Evolutionary conservation across 37 sponge, comb jelly and placozoan species (phyloP).

Genomic region (Beroe ovata): DNA sequence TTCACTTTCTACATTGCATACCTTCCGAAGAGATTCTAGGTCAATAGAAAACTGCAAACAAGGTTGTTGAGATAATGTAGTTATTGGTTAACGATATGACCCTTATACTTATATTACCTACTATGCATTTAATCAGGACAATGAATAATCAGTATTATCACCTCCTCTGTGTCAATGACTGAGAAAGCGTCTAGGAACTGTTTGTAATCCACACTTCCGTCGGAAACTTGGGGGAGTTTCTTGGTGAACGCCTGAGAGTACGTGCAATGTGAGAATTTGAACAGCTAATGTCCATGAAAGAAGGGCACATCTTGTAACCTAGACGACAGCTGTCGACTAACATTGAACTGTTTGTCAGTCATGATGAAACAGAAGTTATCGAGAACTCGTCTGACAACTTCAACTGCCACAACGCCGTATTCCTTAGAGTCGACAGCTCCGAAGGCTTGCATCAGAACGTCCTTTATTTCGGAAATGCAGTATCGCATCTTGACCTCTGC

Average conservation of each 20-base stretch:
- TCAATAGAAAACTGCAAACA: conserved; percentile 45
- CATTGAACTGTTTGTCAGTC: conserved; percentile 61
- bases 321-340: no score
- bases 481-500: conserved; percentile 13
- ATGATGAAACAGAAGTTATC: conserved; percentile 68
- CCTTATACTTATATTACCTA: no score
- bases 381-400: conserved; percentile 37
- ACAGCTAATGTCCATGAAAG: neutral
- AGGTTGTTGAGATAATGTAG: no score
- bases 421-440: conserved; percentile 52
- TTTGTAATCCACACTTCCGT: conserved; percentile 64
- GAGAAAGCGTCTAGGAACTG: conserved; percentile 46
- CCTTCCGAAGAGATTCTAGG: conserved; percentile 4
- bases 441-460: conserved; percentile 54
- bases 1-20: neutral
- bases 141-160: no score
- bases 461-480: conserved; percentile 47
- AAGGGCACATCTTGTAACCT: no score
- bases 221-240: conserved; percentile 49
- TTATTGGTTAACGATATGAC: no score
- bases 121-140: no score
- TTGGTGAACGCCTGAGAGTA: conserved; percentile 7
- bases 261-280: neutral
- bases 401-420: conserved; percentile 3
- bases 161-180: conserved; percentile 16